A percentile compares a stretch with the other conserved stretches of the same genome.
Conservation (phyloP, 2,888 invertebrate species). For the Aleiodes alternator region DNA sequence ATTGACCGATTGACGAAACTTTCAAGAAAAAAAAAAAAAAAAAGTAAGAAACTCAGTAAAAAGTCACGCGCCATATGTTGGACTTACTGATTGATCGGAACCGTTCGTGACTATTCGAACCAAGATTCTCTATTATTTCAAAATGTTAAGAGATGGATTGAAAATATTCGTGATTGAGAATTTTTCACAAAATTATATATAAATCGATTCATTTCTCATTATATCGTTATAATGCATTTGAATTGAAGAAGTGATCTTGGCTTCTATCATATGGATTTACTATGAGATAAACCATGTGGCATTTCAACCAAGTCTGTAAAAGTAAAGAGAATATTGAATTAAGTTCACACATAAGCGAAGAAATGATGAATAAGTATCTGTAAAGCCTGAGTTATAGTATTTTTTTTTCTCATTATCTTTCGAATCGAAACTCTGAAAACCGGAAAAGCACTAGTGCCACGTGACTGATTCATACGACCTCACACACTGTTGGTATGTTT, state of each 20-base stretch:
- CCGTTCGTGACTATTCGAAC: conserved; percentile 65
- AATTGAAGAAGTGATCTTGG: neutral
- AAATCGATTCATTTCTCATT: neutral
- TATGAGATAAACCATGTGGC: neutral
- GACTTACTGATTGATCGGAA: conserved; percentile 69
- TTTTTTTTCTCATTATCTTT: neutral
- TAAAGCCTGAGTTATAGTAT: neutral
- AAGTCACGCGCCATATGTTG: conserved; percentile 19
- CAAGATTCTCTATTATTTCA: conserved; percentile 2
- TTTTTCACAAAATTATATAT: neutral
- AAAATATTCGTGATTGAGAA: conserved; percentile 25
- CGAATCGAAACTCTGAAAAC: neutral
- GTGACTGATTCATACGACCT: conserved; percentile 38
- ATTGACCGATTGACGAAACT: conserved; percentile 62
- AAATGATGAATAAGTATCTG: conserved; percentile 18
- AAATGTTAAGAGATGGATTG: conserved; percentile 10
- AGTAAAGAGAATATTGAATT: neutral
- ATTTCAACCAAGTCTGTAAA: neutral
- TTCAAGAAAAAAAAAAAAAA: neutral
- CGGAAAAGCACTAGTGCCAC: conserved; percentile 45
- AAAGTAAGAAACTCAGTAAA: neutral
- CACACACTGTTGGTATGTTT: conserved; percentile 34
- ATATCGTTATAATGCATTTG: too few relatives aligned
- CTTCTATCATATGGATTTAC: neutral
- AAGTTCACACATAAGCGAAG: conserved; percentile 2